Conservation (phyloP, 2,797 vertebrate species). For the Eulemur albifrons region DNA sequence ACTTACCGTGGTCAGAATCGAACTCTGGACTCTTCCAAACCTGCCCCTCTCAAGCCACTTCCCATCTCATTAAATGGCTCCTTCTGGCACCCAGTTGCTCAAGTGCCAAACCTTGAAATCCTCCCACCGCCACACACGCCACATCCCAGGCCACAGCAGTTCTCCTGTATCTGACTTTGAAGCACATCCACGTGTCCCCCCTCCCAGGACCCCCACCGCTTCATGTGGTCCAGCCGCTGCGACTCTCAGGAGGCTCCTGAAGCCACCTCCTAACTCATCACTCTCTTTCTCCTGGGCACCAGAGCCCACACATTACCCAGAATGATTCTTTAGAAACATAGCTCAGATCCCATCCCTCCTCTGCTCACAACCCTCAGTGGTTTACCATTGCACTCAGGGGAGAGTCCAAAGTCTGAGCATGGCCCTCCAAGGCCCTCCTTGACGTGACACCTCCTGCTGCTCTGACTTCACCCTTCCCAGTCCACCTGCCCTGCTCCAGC, state of each 20-base stretch:
- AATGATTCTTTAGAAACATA: background rate
- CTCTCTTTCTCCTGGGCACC: background rate
- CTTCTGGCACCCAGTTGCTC: background rate
- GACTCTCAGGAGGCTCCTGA: background rate
- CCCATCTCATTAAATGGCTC: background rate
- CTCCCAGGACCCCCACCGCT: background rate
- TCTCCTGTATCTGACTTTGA: background rate
- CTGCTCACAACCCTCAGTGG: background rate
- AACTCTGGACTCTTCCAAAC: background rate
- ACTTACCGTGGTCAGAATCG: background rate
- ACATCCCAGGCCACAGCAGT: no score
- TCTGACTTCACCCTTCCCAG: background rate
- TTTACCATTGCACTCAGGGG: background rate
- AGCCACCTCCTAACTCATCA: background rate
- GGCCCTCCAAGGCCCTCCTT: background rate
- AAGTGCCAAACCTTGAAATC: background rate
- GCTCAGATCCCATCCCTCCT: background rate
- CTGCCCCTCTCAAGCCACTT: background rate
- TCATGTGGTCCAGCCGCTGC: background rate
- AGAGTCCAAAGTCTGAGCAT: background rate
- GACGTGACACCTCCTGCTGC: no score
- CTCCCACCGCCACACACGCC: accelerated
- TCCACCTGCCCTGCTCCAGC: background rate
- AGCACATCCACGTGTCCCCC: background rate
- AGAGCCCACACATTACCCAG: background rate